Evolutionary conservation across 2,113 vertebrate species (phyloP).

Genomic region (Bujurquina vittata): DNA sequence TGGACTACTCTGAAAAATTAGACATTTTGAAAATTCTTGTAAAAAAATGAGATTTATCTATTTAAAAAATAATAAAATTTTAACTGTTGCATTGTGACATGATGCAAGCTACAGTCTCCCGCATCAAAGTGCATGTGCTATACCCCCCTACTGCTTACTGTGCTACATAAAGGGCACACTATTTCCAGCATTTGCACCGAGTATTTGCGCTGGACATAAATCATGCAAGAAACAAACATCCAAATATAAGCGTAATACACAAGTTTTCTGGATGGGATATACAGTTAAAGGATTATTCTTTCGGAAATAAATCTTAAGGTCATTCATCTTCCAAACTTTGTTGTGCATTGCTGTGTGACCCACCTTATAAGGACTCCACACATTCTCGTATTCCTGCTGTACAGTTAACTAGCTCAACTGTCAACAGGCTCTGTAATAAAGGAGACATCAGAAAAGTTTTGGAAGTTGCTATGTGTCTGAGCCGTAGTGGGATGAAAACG

Average conservation of each 20-base stretch:
- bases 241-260: slow-evolving; percentile 17
- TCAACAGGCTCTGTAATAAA: background rate
- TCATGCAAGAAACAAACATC: slow-evolving; percentile 26
- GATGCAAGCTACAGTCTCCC: background rate
- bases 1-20: background rate
- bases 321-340: slow-evolving; percentile 10
- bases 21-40: slow-evolving; percentile 2
- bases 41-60: background rate
- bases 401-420: too few relatives aligned
- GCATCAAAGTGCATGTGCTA: background rate
- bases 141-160: background rate
- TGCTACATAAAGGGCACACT: slow-evolving; percentile 28
- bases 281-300: slow-evolving; percentile 15
- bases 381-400: background rate
- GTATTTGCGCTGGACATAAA: slow-evolving; percentile 25
- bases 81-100: slow-evolving; percentile 1
- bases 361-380: background rate
- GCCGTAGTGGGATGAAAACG: background rate
- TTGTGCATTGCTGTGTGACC: slow-evolving; percentile 14
- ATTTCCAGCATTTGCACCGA: slow-evolving; percentile 8
- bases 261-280: slow-evolving; percentile 1
- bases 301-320: slow-evolving; percentile 22
- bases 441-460: background rate
- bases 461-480: background rate
- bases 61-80: background rate